phyloP scores from a whole-genome alignment of 2,888 invertebrate species.

The Ischnura elegans region DNA sequence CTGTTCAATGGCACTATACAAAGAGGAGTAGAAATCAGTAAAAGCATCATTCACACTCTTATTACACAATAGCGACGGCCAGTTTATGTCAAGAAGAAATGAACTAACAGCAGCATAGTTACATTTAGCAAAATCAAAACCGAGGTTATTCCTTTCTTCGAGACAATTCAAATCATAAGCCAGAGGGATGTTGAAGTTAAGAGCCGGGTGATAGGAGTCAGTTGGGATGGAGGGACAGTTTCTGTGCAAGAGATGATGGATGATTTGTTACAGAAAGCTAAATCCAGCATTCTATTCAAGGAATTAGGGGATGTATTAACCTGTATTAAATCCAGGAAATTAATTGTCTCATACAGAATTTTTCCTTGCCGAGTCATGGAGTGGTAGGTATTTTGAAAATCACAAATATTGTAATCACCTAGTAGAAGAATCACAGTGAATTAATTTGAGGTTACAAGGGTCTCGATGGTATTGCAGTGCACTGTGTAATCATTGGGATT shows the following conservation, averaged over 20 bases:
- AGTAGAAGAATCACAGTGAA: not conserved
- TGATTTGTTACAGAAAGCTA: not conserved
- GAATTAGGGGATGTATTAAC: not conserved
- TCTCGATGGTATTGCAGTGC: not conserved
- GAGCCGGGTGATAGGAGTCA: not conserved
- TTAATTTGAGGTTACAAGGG: not conserved
- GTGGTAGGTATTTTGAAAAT: not conserved
- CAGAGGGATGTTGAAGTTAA: not conserved
- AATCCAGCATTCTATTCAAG: not conserved
- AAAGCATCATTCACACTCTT: too few relatives aligned
- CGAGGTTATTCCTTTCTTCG: too few relatives aligned
- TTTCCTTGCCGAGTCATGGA: not conserved
- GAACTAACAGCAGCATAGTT: too few relatives aligned
- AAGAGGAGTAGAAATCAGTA: too few relatives aligned
- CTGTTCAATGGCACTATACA: too few relatives aligned
- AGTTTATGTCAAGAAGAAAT: too few relatives aligned
- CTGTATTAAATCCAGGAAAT: not conserved
- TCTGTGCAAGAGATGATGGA: not conserved
- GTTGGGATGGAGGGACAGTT: not conserved
- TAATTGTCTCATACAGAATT: not conserved
- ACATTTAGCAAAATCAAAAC: too few relatives aligned
- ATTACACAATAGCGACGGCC: too few relatives aligned
- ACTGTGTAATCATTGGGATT: not conserved
- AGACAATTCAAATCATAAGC: not conserved
- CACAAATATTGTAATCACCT: not conserved